Evolutionary conservation across 2,113 vertebrate genomes (phyloP), one percentile per base, ranked within the genome.

Genomic region (Rhea pennata): DNA sequence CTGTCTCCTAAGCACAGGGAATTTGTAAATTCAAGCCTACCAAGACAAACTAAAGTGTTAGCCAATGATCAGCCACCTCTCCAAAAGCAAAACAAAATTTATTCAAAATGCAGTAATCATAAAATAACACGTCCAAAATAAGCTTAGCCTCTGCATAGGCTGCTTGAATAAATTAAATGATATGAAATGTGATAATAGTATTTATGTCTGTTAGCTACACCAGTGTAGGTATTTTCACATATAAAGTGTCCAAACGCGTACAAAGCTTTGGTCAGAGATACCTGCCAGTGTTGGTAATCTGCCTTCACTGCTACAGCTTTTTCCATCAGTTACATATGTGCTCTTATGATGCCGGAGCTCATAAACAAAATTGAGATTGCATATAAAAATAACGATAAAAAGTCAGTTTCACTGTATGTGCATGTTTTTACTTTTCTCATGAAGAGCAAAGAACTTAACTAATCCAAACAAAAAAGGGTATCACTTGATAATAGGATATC

Each of bases 381-480:
- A 33, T 59, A 59, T 33, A 59, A 59, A 59, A 59, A 58, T 59
- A 20, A 29, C 20, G 9, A 59, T 19, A 76, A 71, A 69, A 0
- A 0, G 1, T 8, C 50, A 15, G 0, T 67, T 89, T 42, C 15
- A 61, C 3, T 0, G 1, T 59, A 59, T 16, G 13, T 39, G 40
- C 5, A 12, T 67, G 85, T 58, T 73, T 40, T 62, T 58, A 48
- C 7, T 77, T 80, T 74, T 73, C 50, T 88, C 31, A 87, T 65
- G 16, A 44, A 91, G 20, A 76, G 2, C 9, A 73, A 85, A 76
- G 21, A 21, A 81, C 9, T 81, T 72, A 33, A 87, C 4, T 64
- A 82, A 91, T 23, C 26, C 39, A 56, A 90, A 73, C 6, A 58
- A 5, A 36, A 36, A 77, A 87, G 23, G 1, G 20, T 33, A 87